Evolutionary conservation across 2,888 invertebrate species (phyloP).

Genomic region (Acholoe squamosa): DNA sequence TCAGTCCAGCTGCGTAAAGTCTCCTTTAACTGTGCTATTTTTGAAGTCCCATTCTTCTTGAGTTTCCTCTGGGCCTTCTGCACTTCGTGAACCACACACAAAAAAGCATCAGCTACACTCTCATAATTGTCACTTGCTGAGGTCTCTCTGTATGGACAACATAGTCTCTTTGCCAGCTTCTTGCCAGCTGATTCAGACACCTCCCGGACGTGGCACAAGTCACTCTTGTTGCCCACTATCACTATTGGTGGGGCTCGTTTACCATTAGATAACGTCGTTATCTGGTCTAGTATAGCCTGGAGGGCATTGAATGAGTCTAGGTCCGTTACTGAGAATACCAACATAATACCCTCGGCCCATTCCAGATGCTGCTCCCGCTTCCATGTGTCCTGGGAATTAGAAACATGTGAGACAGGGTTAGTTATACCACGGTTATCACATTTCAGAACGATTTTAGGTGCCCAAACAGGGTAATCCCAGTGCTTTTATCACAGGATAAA

Average conservation of each 20-base stretch:
- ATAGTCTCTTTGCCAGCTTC: constrained; percentile 30
- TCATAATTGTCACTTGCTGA: constrained; percentile 62
- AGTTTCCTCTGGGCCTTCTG: not conserved
- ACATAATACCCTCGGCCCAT: constrained; percentile 53
- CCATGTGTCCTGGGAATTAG: no score
- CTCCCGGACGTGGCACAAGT: constrained; percentile 59
- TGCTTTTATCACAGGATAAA: no score
- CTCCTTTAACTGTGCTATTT: constrained; percentile 58
- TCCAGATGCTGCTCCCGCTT: not conserved
- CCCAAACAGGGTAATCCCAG: no score
- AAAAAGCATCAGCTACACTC: constrained; percentile 62
- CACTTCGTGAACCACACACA: constrained; percentile 17
- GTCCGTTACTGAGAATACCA: constrained; percentile 57
- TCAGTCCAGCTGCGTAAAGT: constrained; percentile 33
- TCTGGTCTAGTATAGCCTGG: not conserved
- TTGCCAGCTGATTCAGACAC: constrained; percentile 51
- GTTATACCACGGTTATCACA: no score
- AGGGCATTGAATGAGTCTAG: not conserved
- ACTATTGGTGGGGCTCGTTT: constrained; percentile 28
- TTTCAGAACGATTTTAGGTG: no score
- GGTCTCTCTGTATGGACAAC: constrained; percentile 59
- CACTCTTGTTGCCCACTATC: constrained; percentile 61
- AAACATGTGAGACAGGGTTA: no score
- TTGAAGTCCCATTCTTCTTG: constrained; percentile 18
- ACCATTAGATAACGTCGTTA: not conserved